Evolutionary conservation across 2,113 vertebrate genomes (phyloP), one percentile per base, ranked within the genome.

Genomic region (Fulmarus glacialis): DNA sequence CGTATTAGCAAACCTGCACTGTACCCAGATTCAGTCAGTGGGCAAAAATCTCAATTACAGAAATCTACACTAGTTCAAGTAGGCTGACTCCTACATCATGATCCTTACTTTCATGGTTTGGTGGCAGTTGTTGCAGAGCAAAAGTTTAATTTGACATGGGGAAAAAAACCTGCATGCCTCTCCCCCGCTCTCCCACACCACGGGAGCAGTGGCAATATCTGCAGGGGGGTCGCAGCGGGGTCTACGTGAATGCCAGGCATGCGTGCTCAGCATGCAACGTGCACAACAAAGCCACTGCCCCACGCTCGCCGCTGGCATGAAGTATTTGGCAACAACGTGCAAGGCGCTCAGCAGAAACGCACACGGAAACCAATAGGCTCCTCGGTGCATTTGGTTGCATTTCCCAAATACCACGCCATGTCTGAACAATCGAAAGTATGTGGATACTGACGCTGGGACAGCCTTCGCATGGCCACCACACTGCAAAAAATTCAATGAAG

Each of bases 211-310:
- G 20, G 18, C 27, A 47, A 1, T 5, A 5, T 4, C 8, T 9
- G 42, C 71, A 74, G 1, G 1, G 15, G 68, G 30, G 30, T 1
- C 11, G 6, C 58, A 63, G 72, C 1, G 1, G 58, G 63, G 18
- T 43, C 43, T 11, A 2, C 1, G 1, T 0, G 0, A 38, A 62
- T 0, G 8, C 3, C 3, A 93, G 30, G 45, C 12, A 34, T 0
- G 0, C 8, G 19, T 15, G 8, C 87, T 42, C 42, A 38, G 58
- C 36, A 15, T 6, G 18, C 30, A 13, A 15, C 0, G 1, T 3
- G 1, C 45, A 47, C 81, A 22, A 6, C 14, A 38, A 36, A 81
- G 40, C 40, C 53, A 4, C 77, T 45, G n/a, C 14, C 63, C 87
- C 56, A 3, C 1, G 1, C 32, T 40, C 50, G 32, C 30, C 0